phyloP scores from a whole-genome alignment of 1,140 invertebrate genomes.

The Hylaeus volcanicus region DNA sequence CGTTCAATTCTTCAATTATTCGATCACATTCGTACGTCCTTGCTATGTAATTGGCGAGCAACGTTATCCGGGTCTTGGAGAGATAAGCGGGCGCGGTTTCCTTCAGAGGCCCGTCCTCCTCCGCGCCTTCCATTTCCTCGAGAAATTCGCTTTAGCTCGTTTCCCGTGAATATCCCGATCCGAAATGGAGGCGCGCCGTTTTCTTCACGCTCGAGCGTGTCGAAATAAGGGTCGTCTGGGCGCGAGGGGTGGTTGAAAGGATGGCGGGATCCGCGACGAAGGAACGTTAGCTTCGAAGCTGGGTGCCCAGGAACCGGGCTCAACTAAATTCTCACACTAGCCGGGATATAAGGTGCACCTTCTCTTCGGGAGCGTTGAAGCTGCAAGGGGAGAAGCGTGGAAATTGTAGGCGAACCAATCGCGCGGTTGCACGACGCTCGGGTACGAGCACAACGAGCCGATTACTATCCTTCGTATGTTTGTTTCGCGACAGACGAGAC shows the following conservation, averaged over 20 bases:
- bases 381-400: background rate
- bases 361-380: background rate
- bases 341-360: constrained; percentile 29
- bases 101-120: background rate
- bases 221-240: constrained; percentile 64
- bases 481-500: constrained; percentile 2
- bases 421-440: constrained; percentile 23
- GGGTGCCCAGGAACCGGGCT: constrained; percentile 54
- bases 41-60: constrained; percentile 14
- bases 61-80: background rate
- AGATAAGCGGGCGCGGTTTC: constrained; percentile 9
- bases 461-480: background rate
- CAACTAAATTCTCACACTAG: constrained; percentile 65
- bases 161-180: constrained; percentile 45
- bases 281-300: constrained; percentile 34
- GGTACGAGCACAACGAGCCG: constrained; percentile 28
- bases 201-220: constrained; percentile 63
- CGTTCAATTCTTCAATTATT: constrained; percentile 21
- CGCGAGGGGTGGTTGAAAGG: background rate
- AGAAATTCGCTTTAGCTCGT: constrained; percentile 50
- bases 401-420: constrained; percentile 15
- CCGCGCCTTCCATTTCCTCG: background rate
- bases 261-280: constrained; percentile 18
- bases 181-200: constrained; percentile 39
- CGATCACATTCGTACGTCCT: background rate